Evolutionary conservation across 2,113 vertebrate species (phyloP).

Genomic region (Talpa occidentalis): DNA sequence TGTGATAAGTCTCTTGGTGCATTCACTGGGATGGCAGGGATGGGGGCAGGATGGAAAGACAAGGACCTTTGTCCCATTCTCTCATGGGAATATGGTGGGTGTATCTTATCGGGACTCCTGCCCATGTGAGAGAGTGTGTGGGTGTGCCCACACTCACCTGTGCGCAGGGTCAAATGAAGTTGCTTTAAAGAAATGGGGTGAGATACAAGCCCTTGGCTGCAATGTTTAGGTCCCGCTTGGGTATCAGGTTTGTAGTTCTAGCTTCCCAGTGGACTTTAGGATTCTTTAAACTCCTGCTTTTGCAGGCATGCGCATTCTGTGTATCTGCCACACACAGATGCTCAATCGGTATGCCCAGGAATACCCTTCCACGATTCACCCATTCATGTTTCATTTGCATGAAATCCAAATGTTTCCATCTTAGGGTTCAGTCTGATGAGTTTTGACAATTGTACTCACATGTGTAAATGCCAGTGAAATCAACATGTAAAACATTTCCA

Average conservation of each 20-base stretch:
- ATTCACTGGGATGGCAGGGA: slow-evolving; percentile 17
- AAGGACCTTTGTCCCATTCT: not conserved
- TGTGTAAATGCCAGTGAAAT: not conserved
- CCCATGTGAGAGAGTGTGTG: fast-evolving
- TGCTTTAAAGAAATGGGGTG: not conserved
- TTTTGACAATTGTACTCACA: not conserved
- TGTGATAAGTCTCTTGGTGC: slow-evolving; percentile 74
- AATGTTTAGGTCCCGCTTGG: too few species aligned
- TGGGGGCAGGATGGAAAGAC: not conserved
- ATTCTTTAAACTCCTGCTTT: not conserved
- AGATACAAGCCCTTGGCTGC: not conserved
- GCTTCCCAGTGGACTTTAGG: not conserved
- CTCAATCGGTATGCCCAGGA: not conserved
- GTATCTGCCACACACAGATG: not conserved
- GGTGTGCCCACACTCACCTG: not conserved
- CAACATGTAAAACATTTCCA: not conserved
- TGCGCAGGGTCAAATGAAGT: not conserved
- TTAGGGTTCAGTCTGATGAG: not conserved
- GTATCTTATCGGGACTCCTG: not conserved
- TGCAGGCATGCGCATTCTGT: not conserved
- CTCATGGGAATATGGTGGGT: not conserved
- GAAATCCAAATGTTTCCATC: slow-evolving; percentile 13
- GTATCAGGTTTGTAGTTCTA: not conserved
- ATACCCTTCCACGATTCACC: not conserved
- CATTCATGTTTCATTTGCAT: not conserved